Percentiles rank a stretch among this genome's conserved stretches.
Conservation (phyloP, 2,113 vertebrate species). For the Phrynocephalus versicolor region DNA sequence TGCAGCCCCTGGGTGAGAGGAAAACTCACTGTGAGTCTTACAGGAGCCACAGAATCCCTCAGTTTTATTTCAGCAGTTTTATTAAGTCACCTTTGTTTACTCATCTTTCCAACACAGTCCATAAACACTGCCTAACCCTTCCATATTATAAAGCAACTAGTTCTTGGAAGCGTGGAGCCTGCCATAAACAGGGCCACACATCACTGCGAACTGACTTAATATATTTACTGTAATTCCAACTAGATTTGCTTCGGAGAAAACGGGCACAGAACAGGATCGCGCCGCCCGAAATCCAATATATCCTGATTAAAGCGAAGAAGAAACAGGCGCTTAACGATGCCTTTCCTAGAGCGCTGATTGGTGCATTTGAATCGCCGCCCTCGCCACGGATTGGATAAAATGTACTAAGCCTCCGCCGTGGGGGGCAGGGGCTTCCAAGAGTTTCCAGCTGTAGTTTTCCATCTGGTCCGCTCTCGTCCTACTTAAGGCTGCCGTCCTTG, state of each 20-base stretch:
- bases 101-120: no score
- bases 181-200: background rate
- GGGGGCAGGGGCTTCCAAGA: fast-evolving
- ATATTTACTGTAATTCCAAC: no score
- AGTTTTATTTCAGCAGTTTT: no score
- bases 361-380: background rate
- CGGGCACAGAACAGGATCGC: no score
- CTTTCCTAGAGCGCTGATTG: background rate
- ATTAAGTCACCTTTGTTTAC: no score
- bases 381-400: background rate
- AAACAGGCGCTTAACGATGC: background rate
- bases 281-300: background rate
- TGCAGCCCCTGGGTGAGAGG: no score
- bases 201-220: no score
- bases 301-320: background rate
- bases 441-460: background rate
- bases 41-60: no score
- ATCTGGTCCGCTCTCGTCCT: background rate
- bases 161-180: background rate
- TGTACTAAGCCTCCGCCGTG: no score
- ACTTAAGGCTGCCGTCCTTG: background rate
- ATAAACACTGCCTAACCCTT: no score
- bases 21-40: no score
- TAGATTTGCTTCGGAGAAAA: no score
- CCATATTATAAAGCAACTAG: background rate